phyloP scores from a whole-genome alignment of 2,113 vertebrate genomes.

The Silurus glanis region DNA sequence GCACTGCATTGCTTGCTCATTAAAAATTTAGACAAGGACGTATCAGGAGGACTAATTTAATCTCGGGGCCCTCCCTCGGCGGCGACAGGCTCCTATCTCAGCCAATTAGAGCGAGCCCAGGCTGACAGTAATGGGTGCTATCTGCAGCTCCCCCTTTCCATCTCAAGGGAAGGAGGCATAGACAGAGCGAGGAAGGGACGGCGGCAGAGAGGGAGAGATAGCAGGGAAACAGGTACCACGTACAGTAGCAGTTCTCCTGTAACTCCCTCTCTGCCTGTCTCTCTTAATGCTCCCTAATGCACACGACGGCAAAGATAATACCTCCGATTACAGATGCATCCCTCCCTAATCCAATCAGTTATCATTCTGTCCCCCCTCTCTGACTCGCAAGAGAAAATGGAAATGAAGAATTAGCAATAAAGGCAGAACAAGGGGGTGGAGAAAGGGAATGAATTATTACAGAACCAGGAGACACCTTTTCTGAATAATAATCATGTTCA shows the following conservation, averaged over 20 bases:
- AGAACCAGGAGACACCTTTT: conserved; percentile 16
- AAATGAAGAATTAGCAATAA: conserved; percentile 9
- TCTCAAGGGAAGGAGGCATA: conserved; percentile 23
- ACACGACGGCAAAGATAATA: conserved; percentile 55
- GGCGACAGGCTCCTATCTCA: conserved; percentile 65
- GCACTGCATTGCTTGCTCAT: conserved; percentile 57
- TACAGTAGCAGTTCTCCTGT: conserved; percentile 61
- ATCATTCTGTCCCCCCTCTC: conserved; percentile 33
- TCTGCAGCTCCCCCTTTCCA: conserved; percentile 62
- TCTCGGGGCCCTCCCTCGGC: conserved; percentile 65
- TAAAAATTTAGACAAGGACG: conserved; percentile 73
- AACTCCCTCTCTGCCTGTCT: conserved; percentile 58
- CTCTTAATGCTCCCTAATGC: conserved; percentile 58
- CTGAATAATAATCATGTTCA: conserved; percentile 19
- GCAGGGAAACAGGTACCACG: conserved; percentile 33
- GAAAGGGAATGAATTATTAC: not conserved
- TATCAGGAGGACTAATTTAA: conserved; percentile 71
- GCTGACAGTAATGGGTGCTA: conserved; percentile 76
- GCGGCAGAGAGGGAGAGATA: conserved; percentile 32
- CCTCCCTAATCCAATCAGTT: conserved; percentile 55
- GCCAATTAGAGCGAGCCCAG: conserved; percentile 72
- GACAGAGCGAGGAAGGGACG: conserved; percentile 28
- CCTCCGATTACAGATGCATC: conserved; percentile 51
- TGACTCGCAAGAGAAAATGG: conserved; percentile 13
- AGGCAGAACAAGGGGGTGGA: conserved; percentile 19